Evolutionary conservation across 2,113 vertebrate species (phyloP).

Genomic region (Sprattus sprattus): DNA sequence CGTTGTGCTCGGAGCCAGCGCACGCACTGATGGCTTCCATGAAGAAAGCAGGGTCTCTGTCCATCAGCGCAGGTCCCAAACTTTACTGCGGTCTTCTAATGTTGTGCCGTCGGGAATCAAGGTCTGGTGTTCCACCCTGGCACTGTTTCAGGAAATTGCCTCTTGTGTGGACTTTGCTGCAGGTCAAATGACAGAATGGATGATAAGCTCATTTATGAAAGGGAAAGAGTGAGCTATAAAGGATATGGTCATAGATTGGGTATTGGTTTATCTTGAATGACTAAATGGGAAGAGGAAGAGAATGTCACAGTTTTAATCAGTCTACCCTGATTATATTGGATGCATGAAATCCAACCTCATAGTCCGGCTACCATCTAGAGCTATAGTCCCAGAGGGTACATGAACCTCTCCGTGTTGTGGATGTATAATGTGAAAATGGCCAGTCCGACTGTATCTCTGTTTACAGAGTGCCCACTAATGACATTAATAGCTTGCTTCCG

Average conservation of each 20-base stretch:
- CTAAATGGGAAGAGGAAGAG: neutral
- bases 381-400: neutral
- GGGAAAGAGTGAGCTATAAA: constrained; percentile 29
- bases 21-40: neutral
- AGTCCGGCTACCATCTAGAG: neutral
- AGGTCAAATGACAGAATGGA: constrained; percentile 19
- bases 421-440: neutral
- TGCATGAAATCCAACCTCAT: neutral
- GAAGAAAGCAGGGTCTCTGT: neutral
- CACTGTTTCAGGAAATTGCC: constrained; percentile 32
- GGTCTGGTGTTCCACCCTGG: constrained; percentile 24
- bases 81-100: constrained; percentile 22
- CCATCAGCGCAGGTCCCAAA: neutral
- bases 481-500: constrained; percentile 13
- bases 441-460: neutral
- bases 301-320: neutral
- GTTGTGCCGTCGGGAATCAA: constrained; percentile 25
- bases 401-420: neutral
- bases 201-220: constrained; percentile 21
- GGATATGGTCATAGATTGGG: neutral
- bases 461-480: constrained; percentile 10
- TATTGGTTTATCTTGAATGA: neutral
- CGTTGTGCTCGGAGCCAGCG: neutral
- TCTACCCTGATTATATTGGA: neutral
- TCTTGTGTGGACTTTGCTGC: constrained; percentile 21